Percentiles rank a stretch among this genome's conserved stretches.
phyloP scores from a whole-genome alignment of 2,888 invertebrate genomes.

The Chaetogeoica ovagalla region DNA sequence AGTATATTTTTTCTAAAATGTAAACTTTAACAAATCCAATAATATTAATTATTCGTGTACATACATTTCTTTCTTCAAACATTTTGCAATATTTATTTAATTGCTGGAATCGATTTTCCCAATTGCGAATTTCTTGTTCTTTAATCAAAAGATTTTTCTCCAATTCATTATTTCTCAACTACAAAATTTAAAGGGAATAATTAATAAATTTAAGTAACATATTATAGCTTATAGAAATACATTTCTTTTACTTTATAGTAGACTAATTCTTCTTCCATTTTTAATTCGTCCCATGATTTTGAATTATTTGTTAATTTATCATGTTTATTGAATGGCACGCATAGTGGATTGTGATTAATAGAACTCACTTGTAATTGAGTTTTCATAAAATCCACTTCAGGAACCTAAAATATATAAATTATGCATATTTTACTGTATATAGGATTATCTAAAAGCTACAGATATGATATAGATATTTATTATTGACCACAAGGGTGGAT shows the following conservation, averaged over 20 bases:
- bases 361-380: neutral
- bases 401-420: slow-evolving; percentile 24
- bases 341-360: slow-evolving; percentile 14
- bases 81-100: slow-evolving; percentile 38
- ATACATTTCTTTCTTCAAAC: slow-evolving; percentile 32
- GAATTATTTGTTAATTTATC: slow-evolving; percentile 16
- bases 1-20: neutral
- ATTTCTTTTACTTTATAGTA: slow-evolving; percentile 32
- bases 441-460: neutral
- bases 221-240: neutral
- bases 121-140: slow-evolving; percentile 36
- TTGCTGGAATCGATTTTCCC: slow-evolving; percentile 24
- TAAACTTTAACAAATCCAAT: neutral
- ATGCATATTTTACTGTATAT: neutral
- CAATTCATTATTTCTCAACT: slow-evolving; percentile 33
- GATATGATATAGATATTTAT: neutral
- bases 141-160: slow-evolving; percentile 22
- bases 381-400: slow-evolving; percentile 18
- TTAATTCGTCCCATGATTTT: slow-evolving; percentile 13
- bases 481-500: no score
- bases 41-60: slow-evolving; percentile 4
- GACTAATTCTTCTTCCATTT: slow-evolving; percentile 37
- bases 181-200: neutral
- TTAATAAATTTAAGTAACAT: neutral
- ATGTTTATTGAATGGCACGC: slow-evolving; percentile 20